Conservation (phyloP, 2,113 vertebrate species). For the Panthera leo region DNA sequence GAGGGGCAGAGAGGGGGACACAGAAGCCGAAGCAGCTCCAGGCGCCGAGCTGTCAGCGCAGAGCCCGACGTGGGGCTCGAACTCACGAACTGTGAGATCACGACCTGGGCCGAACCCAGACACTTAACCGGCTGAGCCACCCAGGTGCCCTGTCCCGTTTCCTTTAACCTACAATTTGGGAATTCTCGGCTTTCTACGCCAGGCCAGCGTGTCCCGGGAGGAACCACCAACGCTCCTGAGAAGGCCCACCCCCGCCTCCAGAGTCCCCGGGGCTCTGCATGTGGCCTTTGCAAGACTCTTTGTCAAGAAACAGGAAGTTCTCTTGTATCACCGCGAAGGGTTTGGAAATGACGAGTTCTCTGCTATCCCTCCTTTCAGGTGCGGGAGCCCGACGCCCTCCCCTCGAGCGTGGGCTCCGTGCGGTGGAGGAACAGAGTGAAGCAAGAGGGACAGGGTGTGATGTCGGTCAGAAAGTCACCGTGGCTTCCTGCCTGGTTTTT, state of each 20-base stretch:
- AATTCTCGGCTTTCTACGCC: neutral
- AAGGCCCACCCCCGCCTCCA: neutral
- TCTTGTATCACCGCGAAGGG: neutral
- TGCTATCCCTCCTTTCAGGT: neutral
- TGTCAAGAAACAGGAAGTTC: neutral
- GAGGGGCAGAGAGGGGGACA: too few species aligned
- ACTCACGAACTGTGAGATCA: too few species aligned
- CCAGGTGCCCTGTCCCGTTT: too few species aligned
- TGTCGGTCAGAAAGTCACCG: neutral
- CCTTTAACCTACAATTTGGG: neutral
- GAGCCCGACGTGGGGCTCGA: too few species aligned
- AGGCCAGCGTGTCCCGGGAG: neutral
- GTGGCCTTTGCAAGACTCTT: neutral
- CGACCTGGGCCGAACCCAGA: too few species aligned
- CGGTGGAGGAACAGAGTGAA: neutral
- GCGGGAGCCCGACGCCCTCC: neutral
- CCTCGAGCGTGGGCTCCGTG: neutral
- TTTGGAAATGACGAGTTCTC: neutral
- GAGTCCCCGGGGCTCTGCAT: fast-evolving
- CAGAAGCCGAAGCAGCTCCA: too few species aligned
- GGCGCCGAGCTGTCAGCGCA: too few species aligned
- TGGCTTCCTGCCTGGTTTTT: neutral
- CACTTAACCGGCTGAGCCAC: too few species aligned
- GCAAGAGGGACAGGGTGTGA: too few species aligned
- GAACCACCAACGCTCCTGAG: too few species aligned